phyloP scores from a whole-genome alignment of 2,797 vertebrate genomes.

The Uromys caudimaculatus region DNA sequence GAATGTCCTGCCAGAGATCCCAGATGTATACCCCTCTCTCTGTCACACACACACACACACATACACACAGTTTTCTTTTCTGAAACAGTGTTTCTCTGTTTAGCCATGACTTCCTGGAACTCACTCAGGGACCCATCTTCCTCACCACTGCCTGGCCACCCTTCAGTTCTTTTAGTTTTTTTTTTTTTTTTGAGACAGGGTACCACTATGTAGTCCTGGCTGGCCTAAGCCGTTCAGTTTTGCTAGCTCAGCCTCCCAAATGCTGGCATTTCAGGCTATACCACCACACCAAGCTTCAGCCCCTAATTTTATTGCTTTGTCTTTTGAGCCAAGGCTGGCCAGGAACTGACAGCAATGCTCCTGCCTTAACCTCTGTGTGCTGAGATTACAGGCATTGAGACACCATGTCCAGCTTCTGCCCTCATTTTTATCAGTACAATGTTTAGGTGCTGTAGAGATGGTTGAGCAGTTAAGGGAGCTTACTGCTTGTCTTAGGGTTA shows the following conservation, averaged over 20 bases:
- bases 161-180: not conserved
- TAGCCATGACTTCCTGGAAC: not conserved
- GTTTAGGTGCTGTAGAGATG: not conserved
- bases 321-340: not conserved
- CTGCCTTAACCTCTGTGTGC: not conserved
- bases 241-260: not conserved
- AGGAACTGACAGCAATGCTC: no score
- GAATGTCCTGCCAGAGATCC: not conserved
- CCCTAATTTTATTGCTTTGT: not conserved
- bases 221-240: not conserved
- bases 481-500: not conserved
- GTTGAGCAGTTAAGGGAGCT: not conserved
- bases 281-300: not conserved
- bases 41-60: not conserved
- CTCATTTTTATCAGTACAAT: not conserved
- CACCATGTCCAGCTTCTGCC: not conserved
- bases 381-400: not conserved
- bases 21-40: no score
- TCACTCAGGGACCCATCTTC: not conserved
- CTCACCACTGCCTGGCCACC: not conserved
- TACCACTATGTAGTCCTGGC: not conserved
- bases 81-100: not conserved
- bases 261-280: not conserved
- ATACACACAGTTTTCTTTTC: not conserved
- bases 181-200: not conserved